Conservation (phyloP, 2,113 vertebrate genomes). For the Tamias sibiricus region DNA sequence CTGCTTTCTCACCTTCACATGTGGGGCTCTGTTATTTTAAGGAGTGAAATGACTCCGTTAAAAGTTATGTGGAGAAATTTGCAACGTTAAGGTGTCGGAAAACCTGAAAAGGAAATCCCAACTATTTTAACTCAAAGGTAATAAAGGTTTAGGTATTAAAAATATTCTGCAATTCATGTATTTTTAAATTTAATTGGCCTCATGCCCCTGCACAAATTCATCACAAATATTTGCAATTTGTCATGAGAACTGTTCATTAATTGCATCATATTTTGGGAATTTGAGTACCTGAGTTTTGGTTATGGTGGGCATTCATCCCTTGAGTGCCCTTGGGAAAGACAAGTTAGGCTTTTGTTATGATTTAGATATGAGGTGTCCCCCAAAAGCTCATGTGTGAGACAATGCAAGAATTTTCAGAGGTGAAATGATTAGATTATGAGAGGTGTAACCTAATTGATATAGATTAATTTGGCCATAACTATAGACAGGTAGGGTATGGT, state of each 20-base stretch:
- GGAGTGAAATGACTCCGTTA: background rate
- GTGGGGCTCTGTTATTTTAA: background rate
- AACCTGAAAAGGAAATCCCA: slow-evolving; percentile 11
- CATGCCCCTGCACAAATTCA: background rate
- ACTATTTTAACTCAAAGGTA: slow-evolving; percentile 20
- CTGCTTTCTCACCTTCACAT: background rate
- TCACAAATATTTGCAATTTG: background rate
- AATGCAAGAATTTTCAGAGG: too few relatives aligned
- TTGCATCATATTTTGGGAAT: background rate
- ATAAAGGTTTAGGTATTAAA: slow-evolving; percentile 3
- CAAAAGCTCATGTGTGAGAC: too few relatives aligned
- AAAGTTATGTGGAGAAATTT: slow-evolving; percentile 33
- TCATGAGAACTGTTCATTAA: background rate
- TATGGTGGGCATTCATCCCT: background rate
- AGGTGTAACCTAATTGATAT: too few relatives aligned
- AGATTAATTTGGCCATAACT: too few relatives aligned
- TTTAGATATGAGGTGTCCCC: too few relatives aligned
- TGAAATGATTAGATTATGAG: too few relatives aligned
- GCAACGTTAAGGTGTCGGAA: background rate
- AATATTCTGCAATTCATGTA: background rate
- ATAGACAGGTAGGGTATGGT: too few relatives aligned
- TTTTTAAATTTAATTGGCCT: slow-evolving; percentile 14
- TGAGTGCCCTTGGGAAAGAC: background rate
- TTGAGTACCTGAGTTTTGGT: background rate
- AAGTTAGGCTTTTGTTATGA: background rate